Evolutionary conservation across 2,797 vertebrate genomes (phyloP), one percentile per base, ranked within the genome.

Genomic region (Cynodonichthys magdalenae): DNA sequence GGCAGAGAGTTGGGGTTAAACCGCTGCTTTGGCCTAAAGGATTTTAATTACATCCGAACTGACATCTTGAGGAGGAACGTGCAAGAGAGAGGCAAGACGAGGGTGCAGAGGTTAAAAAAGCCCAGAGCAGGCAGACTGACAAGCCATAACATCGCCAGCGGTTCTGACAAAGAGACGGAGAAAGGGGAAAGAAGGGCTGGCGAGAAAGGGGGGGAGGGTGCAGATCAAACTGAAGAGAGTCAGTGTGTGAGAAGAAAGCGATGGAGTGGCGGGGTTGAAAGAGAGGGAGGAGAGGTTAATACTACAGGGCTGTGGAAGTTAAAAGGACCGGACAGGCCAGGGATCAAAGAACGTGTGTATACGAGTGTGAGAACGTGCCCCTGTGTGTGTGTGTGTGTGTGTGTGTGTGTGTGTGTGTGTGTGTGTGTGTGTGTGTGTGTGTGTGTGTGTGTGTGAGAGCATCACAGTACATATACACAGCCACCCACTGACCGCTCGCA

Each of bases 321-420:
- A 89, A 90, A 89, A 91, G 80, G 83, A 84, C 74, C 64, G 80
- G 88, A 91, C 81, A 88, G 79, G 83, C 80, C 71, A 75, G 70
- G 79, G 89, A 89, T 89, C 87, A 90, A 89, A 89, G 87, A 77
- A 55, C 60, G 51, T 64, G 74, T 81, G 59, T 49, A 68, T 57
- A 17, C 14, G 20, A 45, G 72, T 24, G 51, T 9, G 58, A 3
- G 66, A 20, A 49, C n/a, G 70, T 27, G 65, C n/a, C 49, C 11
- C 41, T 17, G 68, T 53, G 48, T 59, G 71, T 55, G 59, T 48
- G 63, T 66, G 70, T n/a, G 73, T 64, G 70, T 68, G 70, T 18
- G 72, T 65, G 76, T 68, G 71, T 75, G 53, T 18, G 67, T 53
- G 56, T 54, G 68, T 53, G 58, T 47, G 63, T 66, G 71, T 15